These are phyloP conservation scores for Micropoecilia bifurca DNA, from an alignment of 2,797 vertebrate species.

Conservation along the genomic window DNA sequence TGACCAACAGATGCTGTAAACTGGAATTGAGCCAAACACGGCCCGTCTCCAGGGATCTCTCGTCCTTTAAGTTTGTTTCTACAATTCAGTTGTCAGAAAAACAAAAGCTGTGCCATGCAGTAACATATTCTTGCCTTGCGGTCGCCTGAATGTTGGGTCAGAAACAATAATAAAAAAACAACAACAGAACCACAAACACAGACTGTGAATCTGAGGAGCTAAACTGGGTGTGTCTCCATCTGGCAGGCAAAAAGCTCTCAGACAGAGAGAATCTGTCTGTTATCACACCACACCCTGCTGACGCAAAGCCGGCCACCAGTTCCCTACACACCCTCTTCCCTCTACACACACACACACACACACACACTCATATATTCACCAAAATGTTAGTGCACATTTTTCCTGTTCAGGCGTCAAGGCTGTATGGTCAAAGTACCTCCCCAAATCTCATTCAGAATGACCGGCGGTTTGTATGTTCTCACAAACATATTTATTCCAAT, in stretches of 20 bases:
- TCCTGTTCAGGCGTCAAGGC: constrained; percentile 17
- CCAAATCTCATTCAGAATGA: constrained; percentile 31
- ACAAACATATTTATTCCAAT: neutral
- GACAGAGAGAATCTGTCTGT: constrained; percentile 63
- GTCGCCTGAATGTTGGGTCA: constrained; percentile 3
- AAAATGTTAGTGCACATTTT: constrained; percentile 10
- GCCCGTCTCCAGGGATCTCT: constrained; percentile 7
- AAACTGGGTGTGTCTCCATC: constrained; percentile 75
- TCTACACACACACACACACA: constrained; percentile 35
- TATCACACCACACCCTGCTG: constrained; percentile 83
- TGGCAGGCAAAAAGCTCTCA: constrained; percentile 48
- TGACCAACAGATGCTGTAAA: constrained; percentile 49
- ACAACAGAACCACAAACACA: neutral
- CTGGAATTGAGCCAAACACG: constrained; percentile 34
- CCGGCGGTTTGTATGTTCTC: constrained; percentile 8
- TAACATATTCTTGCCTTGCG: neutral
- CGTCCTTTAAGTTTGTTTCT: neutral
- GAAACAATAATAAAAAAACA: neutral
- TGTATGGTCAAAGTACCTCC: constrained; percentile 34
- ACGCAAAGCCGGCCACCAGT: constrained; percentile 70
- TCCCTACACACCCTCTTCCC: constrained; percentile 67
- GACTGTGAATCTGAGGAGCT: constrained; percentile 26
- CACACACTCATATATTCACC: constrained; percentile 8
- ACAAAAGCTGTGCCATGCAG: neutral
- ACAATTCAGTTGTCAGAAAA: neutral